These are phyloP conservation scores for Drosophila sp. DNA, from an alignment of 1,140 invertebrate genomes.

Conservation along the genomic window DNA sequence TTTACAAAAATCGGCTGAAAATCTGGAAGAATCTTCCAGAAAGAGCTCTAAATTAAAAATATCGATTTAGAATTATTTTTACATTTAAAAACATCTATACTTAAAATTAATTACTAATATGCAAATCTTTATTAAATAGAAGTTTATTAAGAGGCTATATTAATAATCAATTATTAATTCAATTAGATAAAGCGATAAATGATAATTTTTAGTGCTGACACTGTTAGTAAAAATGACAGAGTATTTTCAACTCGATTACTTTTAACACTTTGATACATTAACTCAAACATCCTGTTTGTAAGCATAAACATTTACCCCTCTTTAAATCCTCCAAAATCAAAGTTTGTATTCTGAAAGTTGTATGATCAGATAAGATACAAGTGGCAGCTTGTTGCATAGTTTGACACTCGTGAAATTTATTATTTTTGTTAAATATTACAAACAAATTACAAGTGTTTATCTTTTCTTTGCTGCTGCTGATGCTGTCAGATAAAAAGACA, in stretches of 20 bases:
- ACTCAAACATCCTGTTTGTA: not conserved
- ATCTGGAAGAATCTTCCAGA: not conserved
- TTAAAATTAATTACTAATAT: too few relatives aligned
- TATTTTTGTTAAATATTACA: conserved; percentile 23
- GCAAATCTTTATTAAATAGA: too few relatives aligned
- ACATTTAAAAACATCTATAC: not conserved
- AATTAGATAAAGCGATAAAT: too few relatives aligned
- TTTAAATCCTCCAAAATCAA: not conserved
- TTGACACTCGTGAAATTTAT: conserved; percentile 28
- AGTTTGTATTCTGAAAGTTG: conserved; percentile 14
- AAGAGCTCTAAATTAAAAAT: not conserved
- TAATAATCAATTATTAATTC: too few relatives aligned
- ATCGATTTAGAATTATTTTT: not conserved
- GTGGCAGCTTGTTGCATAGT: not conserved
- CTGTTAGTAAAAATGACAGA: too few relatives aligned
- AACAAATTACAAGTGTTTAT: conserved; percentile 51
- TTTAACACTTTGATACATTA: not conserved
- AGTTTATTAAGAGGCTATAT: too few relatives aligned
- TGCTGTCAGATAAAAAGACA: conserved; percentile 52
- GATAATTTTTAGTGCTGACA: too few relatives aligned
- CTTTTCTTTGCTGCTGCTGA: conserved; percentile 20
- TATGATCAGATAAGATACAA: not conserved
- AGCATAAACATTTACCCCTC: not conserved
- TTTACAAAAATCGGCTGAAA: not conserved
- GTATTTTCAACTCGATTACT: not conserved